These are phyloP conservation scores for Apostichopus californicus DNA, from an alignment of 35 echinoderm and acorn worm genomes.

Conservation along the genomic window DNA sequence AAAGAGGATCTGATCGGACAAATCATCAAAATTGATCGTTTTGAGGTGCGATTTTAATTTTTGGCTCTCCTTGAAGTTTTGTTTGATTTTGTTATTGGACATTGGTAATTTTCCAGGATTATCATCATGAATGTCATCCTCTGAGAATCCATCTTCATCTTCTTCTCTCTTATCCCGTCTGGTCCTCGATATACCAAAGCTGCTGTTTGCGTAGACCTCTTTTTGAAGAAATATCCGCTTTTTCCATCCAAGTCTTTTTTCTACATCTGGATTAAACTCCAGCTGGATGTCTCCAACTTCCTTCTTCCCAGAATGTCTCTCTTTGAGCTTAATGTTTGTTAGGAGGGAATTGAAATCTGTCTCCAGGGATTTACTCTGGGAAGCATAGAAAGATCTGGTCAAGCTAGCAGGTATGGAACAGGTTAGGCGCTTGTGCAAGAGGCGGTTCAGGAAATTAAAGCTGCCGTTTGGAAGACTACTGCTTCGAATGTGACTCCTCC, in stretches of 20 bases:
- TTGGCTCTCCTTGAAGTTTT: not conserved
- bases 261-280: constrained; percentile 9
- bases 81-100: not conserved
- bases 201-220: not conserved
- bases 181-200: not conserved
- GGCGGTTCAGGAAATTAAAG: too few relatives aligned
- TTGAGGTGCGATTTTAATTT: not conserved
- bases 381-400: not conserved
- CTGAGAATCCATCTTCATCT: not conserved
- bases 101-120: not conserved
- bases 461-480: too few relatives aligned
- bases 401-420: not conserved
- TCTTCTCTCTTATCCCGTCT: not conserved
- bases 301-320: not conserved
- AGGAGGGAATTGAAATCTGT: not conserved
- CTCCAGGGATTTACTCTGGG: not conserved
- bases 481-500: too few relatives aligned
- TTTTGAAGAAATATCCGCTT: constrained; percentile 38
- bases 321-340: not conserved
- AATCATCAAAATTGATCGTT: not conserved
- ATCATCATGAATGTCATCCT: not conserved
- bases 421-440: not conserved
- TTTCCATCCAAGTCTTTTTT: not conserved
- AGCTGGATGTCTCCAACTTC: not conserved
- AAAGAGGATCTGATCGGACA: not conserved